Evolutionary conservation across 2,797 vertebrate species (phyloP).

Genomic region (Syndactyla subalaris): DNA sequence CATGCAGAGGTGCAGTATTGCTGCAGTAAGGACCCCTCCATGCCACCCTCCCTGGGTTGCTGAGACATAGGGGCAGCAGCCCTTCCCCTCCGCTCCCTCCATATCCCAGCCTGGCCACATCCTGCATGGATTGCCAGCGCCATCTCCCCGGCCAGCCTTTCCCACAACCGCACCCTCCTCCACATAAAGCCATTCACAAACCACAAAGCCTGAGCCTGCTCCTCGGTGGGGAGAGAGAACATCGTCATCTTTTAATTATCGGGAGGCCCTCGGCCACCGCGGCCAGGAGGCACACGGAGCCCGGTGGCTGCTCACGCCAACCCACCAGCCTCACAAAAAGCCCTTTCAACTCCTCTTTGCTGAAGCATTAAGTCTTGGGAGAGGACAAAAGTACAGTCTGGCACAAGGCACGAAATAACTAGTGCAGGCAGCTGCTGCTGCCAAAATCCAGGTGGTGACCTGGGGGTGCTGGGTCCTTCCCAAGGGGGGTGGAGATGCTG

Average conservation of each 20-base stretch:
- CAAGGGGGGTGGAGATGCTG: accelerated
- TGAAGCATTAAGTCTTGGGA: not conserved
- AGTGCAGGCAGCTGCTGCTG: not conserved
- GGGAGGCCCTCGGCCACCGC: not conserved
- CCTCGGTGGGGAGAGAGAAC: slow-evolving; percentile 27
- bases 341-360: slow-evolving; percentile 22
- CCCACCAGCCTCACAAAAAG: slow-evolving; percentile 5
- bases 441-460: not conserved
- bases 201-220: slow-evolving; percentile 41
- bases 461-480: not conserved
- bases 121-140: not conserved
- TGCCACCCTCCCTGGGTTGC: accelerated
- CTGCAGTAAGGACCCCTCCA: accelerated
- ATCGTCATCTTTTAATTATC: slow-evolving; percentile 56
- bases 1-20: not conserved
- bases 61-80: not conserved
- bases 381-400: not conserved
- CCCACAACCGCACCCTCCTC: slow-evolving; percentile 50
- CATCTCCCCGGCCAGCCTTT: not conserved
- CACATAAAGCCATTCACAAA: slow-evolving; percentile 23
- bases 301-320: not conserved
- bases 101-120: not conserved
- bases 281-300: not conserved
- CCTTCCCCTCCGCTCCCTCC: accelerated
- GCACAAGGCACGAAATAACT: not conserved